phyloP scores from a whole-genome alignment of 2,797 vertebrate genomes.

The Eurystomus glaucurus region DNA sequence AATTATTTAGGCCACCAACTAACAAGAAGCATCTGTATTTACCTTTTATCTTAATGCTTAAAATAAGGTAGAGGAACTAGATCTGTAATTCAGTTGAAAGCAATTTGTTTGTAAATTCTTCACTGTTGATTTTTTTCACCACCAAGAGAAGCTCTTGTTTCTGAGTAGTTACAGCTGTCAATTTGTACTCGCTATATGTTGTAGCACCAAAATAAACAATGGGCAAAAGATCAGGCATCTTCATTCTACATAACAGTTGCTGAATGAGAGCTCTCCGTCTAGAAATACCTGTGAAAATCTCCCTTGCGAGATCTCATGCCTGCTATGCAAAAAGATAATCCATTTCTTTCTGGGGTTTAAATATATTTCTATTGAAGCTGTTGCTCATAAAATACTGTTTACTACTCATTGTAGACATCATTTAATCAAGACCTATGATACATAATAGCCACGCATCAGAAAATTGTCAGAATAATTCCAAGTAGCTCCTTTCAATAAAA shows the following conservation, averaged over 20 bases:
- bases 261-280: background rate
- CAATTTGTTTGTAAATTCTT: constrained; percentile 16
- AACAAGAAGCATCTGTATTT: constrained; percentile 55
- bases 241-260: background rate
- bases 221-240: background rate
- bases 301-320: background rate
- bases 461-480: constrained; percentile 56
- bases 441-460: background rate
- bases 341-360: background rate
- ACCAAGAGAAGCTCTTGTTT: constrained; percentile 11
- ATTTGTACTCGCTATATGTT: background rate
- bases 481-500: constrained; percentile 44
- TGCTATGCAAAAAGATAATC: background rate
- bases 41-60: constrained; percentile 49
- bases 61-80: constrained; percentile 42
- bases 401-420: background rate
- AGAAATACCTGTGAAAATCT: background rate
- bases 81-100: constrained; percentile 44
- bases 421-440: constrained; percentile 56
- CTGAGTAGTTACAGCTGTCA: constrained; percentile 3
- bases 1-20: constrained; percentile 65
- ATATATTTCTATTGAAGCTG: background rate
- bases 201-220: background rate
- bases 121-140: background rate
- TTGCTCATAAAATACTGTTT: constrained; percentile 23